These are phyloP conservation scores for Bradynema listronoti DNA, from an alignment of 1,140 invertebrate species.

Conservation along the genomic window DNA sequence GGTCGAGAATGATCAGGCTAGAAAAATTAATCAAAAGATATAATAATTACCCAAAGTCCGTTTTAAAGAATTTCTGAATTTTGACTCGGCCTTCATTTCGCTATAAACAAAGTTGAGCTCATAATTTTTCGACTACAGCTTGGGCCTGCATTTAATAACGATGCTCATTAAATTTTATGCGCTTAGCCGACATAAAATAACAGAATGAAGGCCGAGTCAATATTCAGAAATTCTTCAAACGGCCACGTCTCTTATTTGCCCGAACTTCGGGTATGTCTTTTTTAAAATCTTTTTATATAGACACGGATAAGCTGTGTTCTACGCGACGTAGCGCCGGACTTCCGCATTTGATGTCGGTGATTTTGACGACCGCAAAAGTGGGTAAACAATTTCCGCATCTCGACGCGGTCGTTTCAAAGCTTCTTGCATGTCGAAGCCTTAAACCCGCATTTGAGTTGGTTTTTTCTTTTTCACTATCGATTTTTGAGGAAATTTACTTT, in stretches of 20 bases:
- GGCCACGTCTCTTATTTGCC: background rate
- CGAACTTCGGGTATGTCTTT: background rate
- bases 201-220: background rate
- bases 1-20: too few relatives aligned
- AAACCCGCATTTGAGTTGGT: constrained; percentile 34
- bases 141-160: background rate
- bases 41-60: too few relatives aligned
- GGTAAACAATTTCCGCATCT: constrained; percentile 18
- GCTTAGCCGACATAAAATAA: background rate
- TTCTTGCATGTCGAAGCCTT: constrained; percentile 27
- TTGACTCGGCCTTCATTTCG: too few relatives aligned
- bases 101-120: too few relatives aligned
- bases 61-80: too few relatives aligned
- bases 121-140: too few relatives aligned
- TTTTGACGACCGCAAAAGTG: constrained; percentile 26
- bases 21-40: too few relatives aligned
- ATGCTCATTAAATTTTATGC: background rate
- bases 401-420: constrained; percentile 17
- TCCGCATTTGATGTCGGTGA: constrained; percentile 41
- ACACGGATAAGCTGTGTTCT: constrained; percentile 35
- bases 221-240: background rate
- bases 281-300: constrained; percentile 28
- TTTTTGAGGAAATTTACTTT: background rate
- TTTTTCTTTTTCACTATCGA: background rate
- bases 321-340: constrained; percentile 48